These are phyloP conservation scores for Digitonthophagus gazella DNA, from an alignment of 2,888 invertebrate species.

Conservation along the genomic window DNA sequence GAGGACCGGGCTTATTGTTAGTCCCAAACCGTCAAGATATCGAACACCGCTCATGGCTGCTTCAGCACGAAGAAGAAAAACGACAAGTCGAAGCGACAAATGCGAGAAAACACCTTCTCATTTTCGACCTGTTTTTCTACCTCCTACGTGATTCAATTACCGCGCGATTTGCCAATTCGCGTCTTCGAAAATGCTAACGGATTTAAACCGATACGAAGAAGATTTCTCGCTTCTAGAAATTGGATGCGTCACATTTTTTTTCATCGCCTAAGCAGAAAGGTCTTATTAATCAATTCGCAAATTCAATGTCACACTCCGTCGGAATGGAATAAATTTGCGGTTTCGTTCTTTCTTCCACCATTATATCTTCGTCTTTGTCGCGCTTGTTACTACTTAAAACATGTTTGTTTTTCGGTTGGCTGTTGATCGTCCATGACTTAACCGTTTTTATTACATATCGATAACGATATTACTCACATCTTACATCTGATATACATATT, in stretches of 20 bases:
- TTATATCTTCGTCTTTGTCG: not conserved
- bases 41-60: not conserved
- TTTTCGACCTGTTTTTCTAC: not conserved
- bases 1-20: not conserved
- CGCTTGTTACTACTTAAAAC: not conserved
- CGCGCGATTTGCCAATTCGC: not conserved
- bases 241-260: not conserved
- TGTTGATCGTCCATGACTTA: not conserved
- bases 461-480: no score
- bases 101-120: not conserved
- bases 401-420: no score
- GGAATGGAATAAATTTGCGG: slow-evolving; percentile 13
- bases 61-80: not conserved
- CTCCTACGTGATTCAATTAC: not conserved
- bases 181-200: no score
- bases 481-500: no score
- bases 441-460: not conserved
- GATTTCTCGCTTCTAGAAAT: slow-evolving; percentile 1
- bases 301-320: slow-evolving; percentile 7
- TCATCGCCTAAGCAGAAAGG: not conserved
- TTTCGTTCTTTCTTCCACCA: not conserved
- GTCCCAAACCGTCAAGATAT: not conserved
- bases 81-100: not conserved
- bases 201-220: no score
- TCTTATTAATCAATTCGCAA: not conserved